Evolutionary conservation across 2,113 vertebrate genomes (phyloP).

Genomic region (Siniperca knerii): DNA sequence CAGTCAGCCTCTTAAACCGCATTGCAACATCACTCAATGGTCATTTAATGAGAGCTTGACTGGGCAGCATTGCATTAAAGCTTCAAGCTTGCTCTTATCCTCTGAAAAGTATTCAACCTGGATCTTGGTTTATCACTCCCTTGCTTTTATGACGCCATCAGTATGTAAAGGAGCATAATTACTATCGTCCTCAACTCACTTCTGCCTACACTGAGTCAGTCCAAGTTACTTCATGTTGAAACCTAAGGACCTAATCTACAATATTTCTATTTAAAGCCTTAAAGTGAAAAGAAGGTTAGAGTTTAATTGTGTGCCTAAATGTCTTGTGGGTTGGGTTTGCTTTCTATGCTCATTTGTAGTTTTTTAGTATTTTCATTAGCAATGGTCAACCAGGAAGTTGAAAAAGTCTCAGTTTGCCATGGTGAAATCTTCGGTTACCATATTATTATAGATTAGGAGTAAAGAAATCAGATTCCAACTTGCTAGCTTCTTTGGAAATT

Average conservation of each 20-base stretch:
- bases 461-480: background rate
- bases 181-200: background rate
- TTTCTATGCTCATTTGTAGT: background rate
- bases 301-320: background rate
- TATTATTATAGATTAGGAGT: background rate
- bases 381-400: background rate
- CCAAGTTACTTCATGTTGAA: background rate
- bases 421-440: background rate
- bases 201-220: background rate
- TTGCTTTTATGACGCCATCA: conserved; percentile 28
- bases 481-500: background rate
- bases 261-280: background rate
- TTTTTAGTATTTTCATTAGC: background rate
- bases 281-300: background rate
- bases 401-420: background rate
- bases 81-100: background rate
- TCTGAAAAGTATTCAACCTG: conserved; percentile 14
- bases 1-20: conserved; percentile 44
- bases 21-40: conserved; percentile 52
- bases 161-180: conserved; percentile 12
- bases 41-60: conserved; percentile 55
- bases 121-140: conserved; percentile 5
- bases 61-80: conserved; percentile 12
- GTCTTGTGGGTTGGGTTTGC: background rate
- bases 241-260: background rate